Conservation (phyloP, 2,113 vertebrate species). For the Hassar affinis region DNA sequence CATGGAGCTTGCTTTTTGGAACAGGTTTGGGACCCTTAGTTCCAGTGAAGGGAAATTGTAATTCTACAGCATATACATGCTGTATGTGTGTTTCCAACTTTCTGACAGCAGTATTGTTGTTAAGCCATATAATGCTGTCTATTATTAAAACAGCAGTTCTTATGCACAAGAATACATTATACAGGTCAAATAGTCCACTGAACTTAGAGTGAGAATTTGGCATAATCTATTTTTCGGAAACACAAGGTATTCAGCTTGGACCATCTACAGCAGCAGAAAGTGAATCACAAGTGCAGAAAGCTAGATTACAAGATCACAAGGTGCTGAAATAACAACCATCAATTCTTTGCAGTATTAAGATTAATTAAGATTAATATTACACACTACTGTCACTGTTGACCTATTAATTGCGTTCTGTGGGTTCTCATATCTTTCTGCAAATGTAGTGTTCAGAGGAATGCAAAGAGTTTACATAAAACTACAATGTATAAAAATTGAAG, state of each 20-base stretch:
- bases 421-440: neutral
- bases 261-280: neutral
- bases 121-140: neutral
- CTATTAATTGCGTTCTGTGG: neutral
- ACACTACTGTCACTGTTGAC: neutral
- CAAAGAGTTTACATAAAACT: neutral
- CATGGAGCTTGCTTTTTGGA: neutral
- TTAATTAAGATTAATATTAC: neutral
- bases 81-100: neutral
- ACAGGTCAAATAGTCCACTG: neutral
- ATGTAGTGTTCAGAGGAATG: neutral
- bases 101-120: neutral
- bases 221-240: too few relatives aligned
- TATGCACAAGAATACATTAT: neutral
- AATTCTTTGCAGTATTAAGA: neutral
- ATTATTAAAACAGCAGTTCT: neutral
- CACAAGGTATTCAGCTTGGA: neutral
- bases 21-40: neutral
- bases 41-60: too few relatives aligned
- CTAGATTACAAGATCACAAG: neutral
- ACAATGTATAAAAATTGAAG: neutral
- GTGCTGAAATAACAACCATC: neutral
- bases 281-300: slow-evolving; percentile 2
- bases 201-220: neutral
- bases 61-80: neutral